Base-by-base conservation (phyloP, 2,113 vertebrate species). In the Cettia cetti region DNA sequence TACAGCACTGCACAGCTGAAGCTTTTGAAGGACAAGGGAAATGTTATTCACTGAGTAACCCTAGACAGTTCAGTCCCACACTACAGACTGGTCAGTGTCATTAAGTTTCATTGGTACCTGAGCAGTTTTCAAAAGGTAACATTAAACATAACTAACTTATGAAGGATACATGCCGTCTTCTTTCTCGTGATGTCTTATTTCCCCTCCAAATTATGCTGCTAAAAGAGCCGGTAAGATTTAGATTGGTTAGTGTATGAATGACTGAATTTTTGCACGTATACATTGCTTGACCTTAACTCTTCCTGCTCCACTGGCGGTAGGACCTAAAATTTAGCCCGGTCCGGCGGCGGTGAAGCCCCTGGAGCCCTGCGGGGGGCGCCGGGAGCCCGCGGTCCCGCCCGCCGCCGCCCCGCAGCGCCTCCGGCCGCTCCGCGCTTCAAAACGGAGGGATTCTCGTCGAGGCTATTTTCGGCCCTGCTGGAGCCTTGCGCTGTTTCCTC, bases 401-500 rank as follows among this genome's bases (percentile, higher is more conserved):
- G 60, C 59, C 28, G 10, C 37, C 39, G 35, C 13, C n/a, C 65
- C 39, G 40, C 65, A 8, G 50, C 42, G 26, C 0, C 60, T 17
- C 8, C 13, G 42, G 50, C 52, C 24, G 0, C n/a, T 8, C 81
- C 53, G 37, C 22, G 3, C 22, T 5, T 10, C 37, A 54, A 81
- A 93, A 89, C 91, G 28, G 27, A 60, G 86, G 57, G 76, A 65
- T 92, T 82, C 94, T 87, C 85, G n/a, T 35, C 68, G 65, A 31
- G 35, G 76, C 35, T 95, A 89, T 93, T 97, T 40, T 45, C 4
- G 86, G 82, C 71, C 76, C 89, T 31, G 61, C 90, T 57, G 95
- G 94, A 97, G 95, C 90, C 84, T 56, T 90, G 65, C 59, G n/a
- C 84, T 33, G 81, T 64, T 97, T 97, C 96, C 95, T 96, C 86